phyloP scores from a whole-genome alignment of 2,888 invertebrate genomes.

The Megastigmus dorsalis region DNA sequence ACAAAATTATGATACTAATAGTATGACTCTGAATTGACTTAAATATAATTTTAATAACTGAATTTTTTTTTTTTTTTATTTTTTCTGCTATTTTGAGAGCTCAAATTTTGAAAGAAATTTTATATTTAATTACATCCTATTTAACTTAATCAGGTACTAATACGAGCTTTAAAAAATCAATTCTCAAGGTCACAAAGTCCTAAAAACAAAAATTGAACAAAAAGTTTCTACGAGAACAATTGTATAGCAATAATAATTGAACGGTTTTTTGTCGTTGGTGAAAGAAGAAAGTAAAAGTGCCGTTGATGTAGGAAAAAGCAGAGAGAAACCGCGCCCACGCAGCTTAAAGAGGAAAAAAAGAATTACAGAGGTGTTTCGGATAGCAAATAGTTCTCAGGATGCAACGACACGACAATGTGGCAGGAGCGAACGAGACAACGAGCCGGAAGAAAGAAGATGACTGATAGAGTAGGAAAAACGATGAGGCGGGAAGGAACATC shows the following conservation, averaged over 20 bases:
- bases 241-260: constrained; percentile 1
- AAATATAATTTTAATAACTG: too few relatives aligned
- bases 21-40: too few relatives aligned
- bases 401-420: constrained; percentile 4
- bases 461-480: constrained; percentile 50
- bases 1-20: too few relatives aligned
- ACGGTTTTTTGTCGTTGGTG: not conserved
- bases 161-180: too few relatives aligned
- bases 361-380: constrained; percentile 1
- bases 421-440: not conserved
- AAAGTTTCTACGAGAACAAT: not conserved
- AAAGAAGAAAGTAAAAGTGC: not conserved
- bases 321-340: constrained; percentile 17
- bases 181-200: too few relatives aligned
- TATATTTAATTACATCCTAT: too few relatives aligned
- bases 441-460: constrained; percentile 34
- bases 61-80: too few relatives aligned
- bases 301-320: not conserved
- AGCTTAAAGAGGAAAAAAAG: constrained; percentile 9
- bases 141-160: too few relatives aligned
- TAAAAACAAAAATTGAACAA: not conserved
- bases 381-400: constrained; percentile 38
- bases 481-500: constrained; percentile 34
- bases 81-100: too few relatives aligned
- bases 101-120: too few relatives aligned